These are phyloP conservation scores for Dolichallabes microphthalmus DNA, from an alignment of 2,113 vertebrate species.

Conservation along the genomic window DNA sequence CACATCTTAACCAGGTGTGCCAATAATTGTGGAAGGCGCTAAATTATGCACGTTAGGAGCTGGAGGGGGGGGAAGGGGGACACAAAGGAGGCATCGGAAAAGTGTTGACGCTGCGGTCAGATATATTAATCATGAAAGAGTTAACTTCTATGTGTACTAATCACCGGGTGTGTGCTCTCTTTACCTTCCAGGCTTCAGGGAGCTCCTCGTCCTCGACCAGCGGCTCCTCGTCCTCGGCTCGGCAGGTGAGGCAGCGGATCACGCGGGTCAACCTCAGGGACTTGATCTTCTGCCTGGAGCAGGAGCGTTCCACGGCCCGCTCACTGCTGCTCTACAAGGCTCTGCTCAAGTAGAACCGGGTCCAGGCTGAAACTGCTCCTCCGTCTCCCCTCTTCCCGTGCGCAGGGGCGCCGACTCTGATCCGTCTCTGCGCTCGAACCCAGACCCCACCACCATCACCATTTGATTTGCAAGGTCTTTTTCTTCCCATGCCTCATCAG, in stretches of 20 bases:
- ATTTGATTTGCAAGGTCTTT: constrained; percentile 12
- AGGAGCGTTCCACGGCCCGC: constrained; percentile 79
- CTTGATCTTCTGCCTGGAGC: constrained; percentile 91
- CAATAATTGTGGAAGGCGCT: too few relatives aligned
- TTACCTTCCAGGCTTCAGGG: constrained; percentile 64
- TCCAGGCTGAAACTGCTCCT: constrained; percentile 30
- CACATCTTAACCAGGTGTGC: too few relatives aligned
- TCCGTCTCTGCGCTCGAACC: neutral
- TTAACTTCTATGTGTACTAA: neutral
- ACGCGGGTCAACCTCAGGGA: constrained; percentile 91
- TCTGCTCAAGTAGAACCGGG: constrained; percentile 79
- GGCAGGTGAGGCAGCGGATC: constrained; percentile 81
- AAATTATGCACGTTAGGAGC: too few relatives aligned
- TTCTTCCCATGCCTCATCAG: constrained; percentile 37
- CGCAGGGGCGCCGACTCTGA: neutral
- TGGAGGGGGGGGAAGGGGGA: too few relatives aligned
- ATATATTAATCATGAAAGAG: neutral
- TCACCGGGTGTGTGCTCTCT: neutral
- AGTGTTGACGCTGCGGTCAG: too few relatives aligned
- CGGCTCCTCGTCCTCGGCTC: constrained; percentile 71
- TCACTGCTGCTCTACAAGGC: constrained; percentile 85
- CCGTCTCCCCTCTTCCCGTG: constrained; percentile 22
- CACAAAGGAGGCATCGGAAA: too few relatives aligned
- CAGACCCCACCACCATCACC: neutral
- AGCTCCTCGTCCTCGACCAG: constrained; percentile 62